Conservation (phyloP, 1,140 invertebrate species). For the Drosophila arizonae region DNA sequence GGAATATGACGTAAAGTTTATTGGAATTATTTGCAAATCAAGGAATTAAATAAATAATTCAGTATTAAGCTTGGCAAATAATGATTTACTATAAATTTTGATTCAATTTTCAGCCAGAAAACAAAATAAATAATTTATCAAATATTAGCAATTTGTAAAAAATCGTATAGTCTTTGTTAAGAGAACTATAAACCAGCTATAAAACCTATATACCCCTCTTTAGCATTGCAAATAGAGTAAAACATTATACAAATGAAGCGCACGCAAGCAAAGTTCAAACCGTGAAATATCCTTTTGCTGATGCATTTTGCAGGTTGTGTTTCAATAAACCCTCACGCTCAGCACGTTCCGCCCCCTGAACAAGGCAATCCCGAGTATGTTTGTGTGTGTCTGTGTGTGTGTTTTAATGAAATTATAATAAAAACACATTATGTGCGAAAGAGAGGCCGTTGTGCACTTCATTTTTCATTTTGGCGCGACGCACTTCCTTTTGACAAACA, state of each 20-base stretch:
- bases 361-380: neutral
- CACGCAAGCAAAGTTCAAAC: slow-evolving; percentile 1
- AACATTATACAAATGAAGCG: neutral
- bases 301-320: neutral
- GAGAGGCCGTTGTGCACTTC: slow-evolving; percentile 56
- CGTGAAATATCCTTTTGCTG: slow-evolving; percentile 1
- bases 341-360: neutral
- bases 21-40: too few species aligned
- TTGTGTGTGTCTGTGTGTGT: neutral
- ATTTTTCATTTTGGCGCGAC: slow-evolving; percentile 80
- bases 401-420: slow-evolving; percentile 64
- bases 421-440: slow-evolving; percentile 52
- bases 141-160: too few species aligned
- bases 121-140: too few species aligned
- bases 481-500: slow-evolving; percentile 62
- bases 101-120: too few species aligned
- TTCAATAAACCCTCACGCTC: neutral
- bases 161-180: too few species aligned
- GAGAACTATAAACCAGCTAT: too few species aligned
- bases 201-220: neutral
- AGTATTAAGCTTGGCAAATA: too few species aligned
- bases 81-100: too few species aligned
- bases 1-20: too few species aligned
- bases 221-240: neutral
- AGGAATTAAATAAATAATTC: too few species aligned